phyloP scores from a whole-genome alignment of 2,888 invertebrate genomes.

The Drosophila histrio region DNA sequence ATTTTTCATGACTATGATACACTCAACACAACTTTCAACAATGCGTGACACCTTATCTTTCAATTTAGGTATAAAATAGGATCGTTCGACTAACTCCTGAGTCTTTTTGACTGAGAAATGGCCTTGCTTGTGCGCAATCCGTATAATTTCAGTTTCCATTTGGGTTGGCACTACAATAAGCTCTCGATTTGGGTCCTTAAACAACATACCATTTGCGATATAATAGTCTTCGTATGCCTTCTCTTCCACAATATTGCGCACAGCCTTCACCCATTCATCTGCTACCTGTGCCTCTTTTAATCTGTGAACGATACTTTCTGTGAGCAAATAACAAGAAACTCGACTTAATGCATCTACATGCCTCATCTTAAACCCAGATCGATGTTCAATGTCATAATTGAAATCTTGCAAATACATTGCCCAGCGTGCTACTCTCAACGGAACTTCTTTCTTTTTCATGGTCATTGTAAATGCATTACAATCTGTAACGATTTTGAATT shows the following conservation, averaged over 20 bases:
- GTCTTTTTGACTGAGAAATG: background rate
- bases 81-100: background rate
- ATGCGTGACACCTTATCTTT: background rate
- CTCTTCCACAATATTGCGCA: background rate
- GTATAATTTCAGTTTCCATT: background rate
- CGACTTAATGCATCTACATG: conserved; percentile 15
- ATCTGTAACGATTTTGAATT: no score
- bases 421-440: no score
- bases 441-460: no score
- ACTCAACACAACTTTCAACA: background rate
- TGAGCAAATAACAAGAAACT: background rate
- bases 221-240: background rate
- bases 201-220: background rate
- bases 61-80: background rate
- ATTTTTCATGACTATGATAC: conserved; percentile 1
- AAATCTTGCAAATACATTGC: no score
- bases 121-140: background rate
- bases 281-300: background rate
- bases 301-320: conserved; percentile 1
- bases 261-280: background rate
- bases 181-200: background rate
- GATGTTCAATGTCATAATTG: no score
- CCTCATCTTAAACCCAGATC: conserved; percentile 2
- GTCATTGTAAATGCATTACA: no score
- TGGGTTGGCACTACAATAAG: background rate